A percentile compares a stretch with the other conserved stretches of the same genome.
Evolutionary conservation across 2,797 vertebrate genomes (phyloP).

Genomic region (Chelmon rostratus): DNA sequence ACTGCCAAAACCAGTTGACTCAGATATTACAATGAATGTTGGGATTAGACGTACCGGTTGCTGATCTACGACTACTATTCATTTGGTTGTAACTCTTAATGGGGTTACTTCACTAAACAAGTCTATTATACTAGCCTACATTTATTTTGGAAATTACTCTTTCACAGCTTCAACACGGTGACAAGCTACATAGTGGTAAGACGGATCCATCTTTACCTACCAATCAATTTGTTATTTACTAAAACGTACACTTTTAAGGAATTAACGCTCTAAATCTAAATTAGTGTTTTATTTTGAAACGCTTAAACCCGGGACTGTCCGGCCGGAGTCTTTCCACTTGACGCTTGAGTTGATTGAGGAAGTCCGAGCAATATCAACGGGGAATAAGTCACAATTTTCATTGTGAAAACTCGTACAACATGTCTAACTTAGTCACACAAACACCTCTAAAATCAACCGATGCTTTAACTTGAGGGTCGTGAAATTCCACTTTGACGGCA

Average conservation of each 20-base stretch:
- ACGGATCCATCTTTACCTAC: too few species aligned
- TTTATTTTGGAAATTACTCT: background rate
- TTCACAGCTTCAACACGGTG: background rate
- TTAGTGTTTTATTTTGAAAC: constrained; percentile 58
- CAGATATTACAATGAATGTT: background rate
- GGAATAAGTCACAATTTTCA: constrained; percentile 24
- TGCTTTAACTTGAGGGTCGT: rapidly evolving
- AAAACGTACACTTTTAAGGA: rapidly evolving
- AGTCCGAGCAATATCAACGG: constrained; percentile 50
- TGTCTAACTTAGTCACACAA: background rate
- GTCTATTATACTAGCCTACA: background rate
- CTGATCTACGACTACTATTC: background rate
- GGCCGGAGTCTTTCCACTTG: rapidly evolving
- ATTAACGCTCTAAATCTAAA: background rate
- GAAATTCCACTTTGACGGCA: background rate
- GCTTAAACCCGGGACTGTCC: background rate
- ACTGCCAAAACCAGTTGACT: background rate
- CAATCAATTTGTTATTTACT: rapidly evolving
- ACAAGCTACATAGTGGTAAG: background rate
- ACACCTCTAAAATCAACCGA: rapidly evolving
- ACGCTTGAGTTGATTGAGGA: constrained; percentile 55
- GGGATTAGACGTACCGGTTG: background rate
- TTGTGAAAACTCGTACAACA: background rate
- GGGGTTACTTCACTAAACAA: background rate
- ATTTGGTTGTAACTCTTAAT: background rate